Evolutionary conservation across 2,888 invertebrate genomes (phyloP), one percentile per base, ranked within the genome.

Genomic region (Eristalinus sepulchralis): DNA sequence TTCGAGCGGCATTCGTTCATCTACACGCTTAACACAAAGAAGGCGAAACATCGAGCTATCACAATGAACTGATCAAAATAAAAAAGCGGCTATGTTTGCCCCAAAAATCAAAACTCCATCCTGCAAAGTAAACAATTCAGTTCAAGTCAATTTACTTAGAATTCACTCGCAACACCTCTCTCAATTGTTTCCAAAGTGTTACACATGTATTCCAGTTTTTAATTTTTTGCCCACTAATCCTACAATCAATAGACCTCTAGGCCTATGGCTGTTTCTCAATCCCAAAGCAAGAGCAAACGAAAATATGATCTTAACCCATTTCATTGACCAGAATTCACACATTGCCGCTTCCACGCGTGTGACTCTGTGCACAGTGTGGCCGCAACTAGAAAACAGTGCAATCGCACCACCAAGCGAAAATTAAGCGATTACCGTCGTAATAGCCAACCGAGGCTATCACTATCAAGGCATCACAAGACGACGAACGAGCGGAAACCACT

Each of bases 331-430:
- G 57, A 22, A 24, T 57, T 39, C 6, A 13, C 71, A 27, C 31
- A 20, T 71, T 71, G 20, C 60, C 71, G 20, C 59, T 11, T 60
- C 60, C 17, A 60, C 47, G 47, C 47, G 17, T 47, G 8, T 5
- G 39, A 1, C 39, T 59, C 27, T 20, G 22, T 11, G 22, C n/a
- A 24, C 20, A 55, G 53, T 33, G 55, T 33, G 33, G 3, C 22
- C 6, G 20, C 59, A 39, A 2, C 27, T 2, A 27, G 27, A 27
- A 9, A 17, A 33, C 39, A 72, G 27, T 68, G 59, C 57, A 70
- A 57, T 57, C 57, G 13, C 55, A 36, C n/a, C 62, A 73, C 24
- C 27, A 55, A 55, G 73, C 34, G 0, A 55, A 55, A 22, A 73
- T 55, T 20, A 55, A 53, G 55, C 53, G 55, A 55, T 17, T 11